Base-by-base conservation (phyloP, 2,888 invertebrate species). In the Caradrina kadenii region DNA sequence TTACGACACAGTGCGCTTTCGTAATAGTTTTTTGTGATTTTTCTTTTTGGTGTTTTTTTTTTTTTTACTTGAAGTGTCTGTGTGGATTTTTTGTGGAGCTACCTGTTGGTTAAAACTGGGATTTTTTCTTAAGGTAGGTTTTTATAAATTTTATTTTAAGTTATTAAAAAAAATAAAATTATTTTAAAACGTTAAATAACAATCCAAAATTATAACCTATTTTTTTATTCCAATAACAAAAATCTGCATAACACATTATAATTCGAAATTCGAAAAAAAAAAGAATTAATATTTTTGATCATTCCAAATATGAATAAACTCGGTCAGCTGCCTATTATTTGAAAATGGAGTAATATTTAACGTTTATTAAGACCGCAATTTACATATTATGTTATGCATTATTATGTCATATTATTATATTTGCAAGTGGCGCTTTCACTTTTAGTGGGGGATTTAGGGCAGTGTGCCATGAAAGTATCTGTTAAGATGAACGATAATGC, bases 361-460 rank as follows among this genome's bases (percentile, higher is more conserved):
- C 21, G 26, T 13, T 65, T 62, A 67, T 67, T 63, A 67, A 69
- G 61, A 56, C 61, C 61, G 54, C 64, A 72, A n/a, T 84, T 72
- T 76, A 78, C 80, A 83, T 85, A 42, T 15, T 42, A 83, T 81
- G 86, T 88, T 89, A 86, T 86, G 83, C 79, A 69, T 92, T 91
- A 92, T 92, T 78, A 80, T 78, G 91, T 92, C 90, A 92, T 89
- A 61, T 77, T 73, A 77, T 77, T 42, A 81, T 77, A 88, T 90
- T 90, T 87, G 82, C 80, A n/a, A 50, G 59, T 82, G 83, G 88
- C 79, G 89, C 93, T 92, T 91, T 92, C 93, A 91, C 91, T 90
- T 63, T 77, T 56, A 74, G 77, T 64, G 80, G 83, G 80, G 84
- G 84, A 91, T 85, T 83, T 88, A 79, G 92, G 93, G 79, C 89